Conservation (phyloP, 2,888 invertebrate genomes). For the Papilio gigon region DNA sequence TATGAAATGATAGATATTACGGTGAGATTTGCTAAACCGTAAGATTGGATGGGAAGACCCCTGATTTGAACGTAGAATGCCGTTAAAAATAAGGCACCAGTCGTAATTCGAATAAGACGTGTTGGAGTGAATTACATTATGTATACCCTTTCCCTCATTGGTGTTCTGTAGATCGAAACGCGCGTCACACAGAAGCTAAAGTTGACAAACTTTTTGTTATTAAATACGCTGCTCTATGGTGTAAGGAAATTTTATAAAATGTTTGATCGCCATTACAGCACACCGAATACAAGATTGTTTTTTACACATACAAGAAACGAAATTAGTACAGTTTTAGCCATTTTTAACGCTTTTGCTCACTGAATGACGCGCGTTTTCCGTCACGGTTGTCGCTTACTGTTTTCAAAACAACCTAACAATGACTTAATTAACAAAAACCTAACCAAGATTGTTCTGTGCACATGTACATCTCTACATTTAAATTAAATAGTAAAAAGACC, state of each 20-base stretch:
- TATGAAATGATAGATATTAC: constrained; percentile 11
- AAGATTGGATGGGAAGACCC: not conserved
- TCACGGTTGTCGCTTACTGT: not conserved
- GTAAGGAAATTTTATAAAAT: not conserved
- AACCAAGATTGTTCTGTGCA: not conserved
- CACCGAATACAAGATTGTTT: not conserved
- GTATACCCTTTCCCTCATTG: not conserved
- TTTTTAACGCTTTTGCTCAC: not conserved
- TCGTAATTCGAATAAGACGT: not conserved
- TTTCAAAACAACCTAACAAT: not conserved
- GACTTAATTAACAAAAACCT: too few relatives aligned
- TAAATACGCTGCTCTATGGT: not conserved
- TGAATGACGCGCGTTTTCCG: not conserved
- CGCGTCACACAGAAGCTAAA: not conserved
- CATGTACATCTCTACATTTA: not conserved
- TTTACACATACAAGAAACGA: not conserved
- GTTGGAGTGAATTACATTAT: not conserved
- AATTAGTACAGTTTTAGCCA: not conserved
- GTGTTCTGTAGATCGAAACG: not conserved
- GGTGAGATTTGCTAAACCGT: not conserved
- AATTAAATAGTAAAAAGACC: not conserved
- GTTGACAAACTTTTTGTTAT: not conserved
- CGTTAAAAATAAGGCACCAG: not conserved
- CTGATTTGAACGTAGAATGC: not conserved
- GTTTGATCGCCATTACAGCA: not conserved